phyloP scores from a whole-genome alignment of 2,888 invertebrate species.

The Rhagophthalmus giganteus region DNA sequence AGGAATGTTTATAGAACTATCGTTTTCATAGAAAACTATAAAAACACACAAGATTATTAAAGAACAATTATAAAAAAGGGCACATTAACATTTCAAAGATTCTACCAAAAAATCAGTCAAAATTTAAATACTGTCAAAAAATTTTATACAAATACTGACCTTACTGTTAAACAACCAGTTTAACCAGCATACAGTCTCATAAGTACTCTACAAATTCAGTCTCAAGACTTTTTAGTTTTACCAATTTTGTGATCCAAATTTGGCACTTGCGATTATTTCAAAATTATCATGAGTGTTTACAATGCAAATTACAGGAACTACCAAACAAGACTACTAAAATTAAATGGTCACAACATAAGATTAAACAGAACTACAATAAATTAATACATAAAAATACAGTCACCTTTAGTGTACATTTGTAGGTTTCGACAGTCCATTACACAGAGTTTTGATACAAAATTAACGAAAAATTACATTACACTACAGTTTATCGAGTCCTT shows the following conservation, averaged over 20 bases:
- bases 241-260: slow-evolving; percentile 15
- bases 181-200: slow-evolving; percentile 3
- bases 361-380: slow-evolving; percentile 6
- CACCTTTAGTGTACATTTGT: slow-evolving; percentile 9
- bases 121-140: neutral
- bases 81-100: no score
- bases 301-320: slow-evolving; percentile 11
- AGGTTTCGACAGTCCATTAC: neutral
- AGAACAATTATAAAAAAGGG: no score
- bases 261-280: slow-evolving; percentile 13
- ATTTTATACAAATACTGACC: slow-evolving; percentile 3
- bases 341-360: neutral
- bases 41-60: neutral
- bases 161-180: neutral
- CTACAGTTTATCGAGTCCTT: no score
- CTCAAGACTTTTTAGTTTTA: slow-evolving; percentile 4
- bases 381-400: slow-evolving; percentile 9
- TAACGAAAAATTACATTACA: neutral
- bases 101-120: neutral
- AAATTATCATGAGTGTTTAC: slow-evolving; percentile 1
- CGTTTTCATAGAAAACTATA: neutral
- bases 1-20: neutral
- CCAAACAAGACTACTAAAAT: neutral
- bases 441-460: slow-evolving; percentile 3
- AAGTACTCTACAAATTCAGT: slow-evolving; percentile 14